Conservation (phyloP, 1,140 invertebrate genomes). For the Drosophila santomea region DNA sequence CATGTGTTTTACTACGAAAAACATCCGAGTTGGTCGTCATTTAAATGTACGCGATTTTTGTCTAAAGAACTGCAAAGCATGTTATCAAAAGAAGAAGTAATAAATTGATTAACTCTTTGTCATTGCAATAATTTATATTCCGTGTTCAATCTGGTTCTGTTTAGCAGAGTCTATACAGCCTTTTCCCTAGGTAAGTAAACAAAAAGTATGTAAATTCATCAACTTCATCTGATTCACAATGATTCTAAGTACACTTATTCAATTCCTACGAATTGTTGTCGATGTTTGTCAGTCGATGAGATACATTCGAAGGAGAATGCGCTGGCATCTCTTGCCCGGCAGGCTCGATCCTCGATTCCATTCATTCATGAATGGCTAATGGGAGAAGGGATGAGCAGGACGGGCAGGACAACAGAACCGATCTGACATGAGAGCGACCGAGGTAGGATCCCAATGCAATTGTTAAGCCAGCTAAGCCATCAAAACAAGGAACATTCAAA, state of each 20-base stretch:
- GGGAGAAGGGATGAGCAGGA: conserved; percentile 34
- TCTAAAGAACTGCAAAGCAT: neutral
- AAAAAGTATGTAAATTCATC: neutral
- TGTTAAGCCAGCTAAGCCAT: conserved; percentile 72
- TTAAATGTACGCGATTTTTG: neutral
- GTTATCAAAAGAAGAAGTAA: too few species aligned
- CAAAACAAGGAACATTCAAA: conserved; percentile 62
- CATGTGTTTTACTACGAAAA: conserved; percentile 33
- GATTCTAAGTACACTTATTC: conserved; percentile 1
- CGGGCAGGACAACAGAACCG: conserved; percentile 26
- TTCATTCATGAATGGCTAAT: conserved; percentile 56
- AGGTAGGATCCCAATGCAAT: conserved; percentile 22
- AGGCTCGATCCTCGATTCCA: conserved; percentile 34
- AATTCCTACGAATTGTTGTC: conserved; percentile 25
- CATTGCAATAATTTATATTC: too few species aligned
- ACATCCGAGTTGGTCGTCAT: neutral
- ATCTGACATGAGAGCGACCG: conserved; percentile 28
- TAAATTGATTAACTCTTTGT: neutral
- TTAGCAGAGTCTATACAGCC: too few species aligned
- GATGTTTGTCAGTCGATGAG: neutral
- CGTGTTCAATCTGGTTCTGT: too few species aligned
- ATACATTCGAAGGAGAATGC: conserved; percentile 18
- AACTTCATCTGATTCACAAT: neutral
- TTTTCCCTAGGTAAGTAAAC: neutral
- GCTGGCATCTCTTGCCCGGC: conserved; percentile 30